A percentile compares a stretch with the other conserved stretches of the same genome.
Evolutionary conservation across 92 coral and sea anemone species (phyloP).

Genomic region (Siderastrea siderea): DNA sequence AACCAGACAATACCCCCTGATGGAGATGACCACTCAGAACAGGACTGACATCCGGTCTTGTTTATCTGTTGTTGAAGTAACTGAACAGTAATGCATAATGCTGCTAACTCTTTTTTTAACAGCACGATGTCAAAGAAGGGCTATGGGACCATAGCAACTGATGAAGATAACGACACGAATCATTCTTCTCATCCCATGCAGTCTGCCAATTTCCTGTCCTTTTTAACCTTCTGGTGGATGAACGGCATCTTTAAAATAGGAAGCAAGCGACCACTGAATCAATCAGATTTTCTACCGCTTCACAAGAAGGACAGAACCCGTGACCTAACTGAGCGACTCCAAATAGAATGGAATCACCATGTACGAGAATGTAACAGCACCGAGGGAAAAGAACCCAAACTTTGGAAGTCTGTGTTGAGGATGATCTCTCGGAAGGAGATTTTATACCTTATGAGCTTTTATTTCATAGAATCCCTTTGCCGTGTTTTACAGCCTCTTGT

Average conservation of each 20-base stretch:
- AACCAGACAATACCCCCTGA: too few species aligned
- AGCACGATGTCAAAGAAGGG: slow-evolving; percentile 7
- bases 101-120: background rate
- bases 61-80: too few species aligned
- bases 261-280: slow-evolving; percentile 28
- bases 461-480: slow-evolving; percentile 15
- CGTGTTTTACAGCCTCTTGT: slow-evolving; percentile 30
- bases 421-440: background rate
- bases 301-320: slow-evolving; percentile 37
- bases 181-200: slow-evolving; percentile 19
- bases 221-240: slow-evolving; percentile 28
- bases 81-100: too few species aligned
- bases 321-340: slow-evolving; percentile 30
- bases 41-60: too few species aligned
- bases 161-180: background rate
- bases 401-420: background rate
- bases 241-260: slow-evolving; percentile 19
- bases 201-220: background rate
- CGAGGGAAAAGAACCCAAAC: slow-evolving; percentile 3
- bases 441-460: background rate
- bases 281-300: slow-evolving; percentile 38
- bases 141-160: slow-evolving; percentile 9
- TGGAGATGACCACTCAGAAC: too few species aligned
- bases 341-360: slow-evolving; percentile 18
- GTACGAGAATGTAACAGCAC: background rate